A percentile compares a stretch with the other conserved stretches of the same genome.
Conservation (phyloP, 2,797 vertebrate genomes). For the Selene dorsalis region DNA sequence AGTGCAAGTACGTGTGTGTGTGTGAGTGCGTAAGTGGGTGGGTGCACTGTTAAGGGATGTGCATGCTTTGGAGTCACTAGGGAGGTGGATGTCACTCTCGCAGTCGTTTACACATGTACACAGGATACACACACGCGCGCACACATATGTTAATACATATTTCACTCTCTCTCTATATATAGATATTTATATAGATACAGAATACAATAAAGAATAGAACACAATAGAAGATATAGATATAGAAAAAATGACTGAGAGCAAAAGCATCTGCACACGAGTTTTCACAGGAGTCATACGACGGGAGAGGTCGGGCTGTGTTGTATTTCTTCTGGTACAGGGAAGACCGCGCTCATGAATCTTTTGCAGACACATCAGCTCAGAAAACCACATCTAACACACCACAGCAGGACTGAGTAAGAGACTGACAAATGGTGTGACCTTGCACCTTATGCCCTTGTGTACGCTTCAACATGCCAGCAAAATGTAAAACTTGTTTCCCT, state of each 20-base stretch:
- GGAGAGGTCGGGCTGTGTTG: slow-evolving; percentile 12
- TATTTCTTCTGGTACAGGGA: slow-evolving; percentile 23
- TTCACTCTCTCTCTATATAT: neutral
- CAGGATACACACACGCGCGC: slow-evolving; percentile 22
- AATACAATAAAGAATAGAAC: no score
- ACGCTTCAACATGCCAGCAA: slow-evolving; percentile 15
- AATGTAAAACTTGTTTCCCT: slow-evolving; percentile 19
- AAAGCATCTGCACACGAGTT: slow-evolving; percentile 35
- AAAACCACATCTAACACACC: slow-evolving; percentile 32
- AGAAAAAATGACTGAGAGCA: slow-evolving; percentile 16
- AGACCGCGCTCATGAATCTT: slow-evolving; percentile 26
- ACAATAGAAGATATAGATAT: no score
- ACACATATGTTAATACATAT: neutral
- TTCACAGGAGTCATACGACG: slow-evolving; percentile 13
- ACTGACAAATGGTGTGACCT: slow-evolving; percentile 16
- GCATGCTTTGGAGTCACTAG: slow-evolving; percentile 68
- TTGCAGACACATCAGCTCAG: neutral
- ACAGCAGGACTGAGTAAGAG: neutral
- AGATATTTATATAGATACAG: no score
- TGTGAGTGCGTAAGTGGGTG: slow-evolving; percentile 18
- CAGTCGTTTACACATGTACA: slow-evolving; percentile 64
- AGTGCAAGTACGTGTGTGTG: neutral
- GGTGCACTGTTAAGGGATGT: slow-evolving; percentile 43
- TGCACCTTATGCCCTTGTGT: slow-evolving; percentile 13
- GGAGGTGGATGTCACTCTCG: slow-evolving; percentile 76